phyloP scores from a whole-genome alignment of 2,797 vertebrate species.

The Pterois miles region DNA sequence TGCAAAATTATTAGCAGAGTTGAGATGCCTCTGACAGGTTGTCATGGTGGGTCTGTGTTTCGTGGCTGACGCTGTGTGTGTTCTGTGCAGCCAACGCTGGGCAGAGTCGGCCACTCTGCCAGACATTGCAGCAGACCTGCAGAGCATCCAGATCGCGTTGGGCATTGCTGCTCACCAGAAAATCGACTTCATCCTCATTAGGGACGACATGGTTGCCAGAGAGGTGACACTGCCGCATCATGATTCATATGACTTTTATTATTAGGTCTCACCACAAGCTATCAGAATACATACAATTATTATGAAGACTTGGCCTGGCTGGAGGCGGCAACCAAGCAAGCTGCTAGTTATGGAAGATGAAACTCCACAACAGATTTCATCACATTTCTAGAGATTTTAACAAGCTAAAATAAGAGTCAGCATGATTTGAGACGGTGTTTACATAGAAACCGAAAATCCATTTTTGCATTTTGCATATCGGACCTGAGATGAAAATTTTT shows the following conservation, averaged over 20 bases:
- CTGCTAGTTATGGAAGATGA: constrained; percentile 20
- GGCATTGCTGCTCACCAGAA: constrained; percentile 79
- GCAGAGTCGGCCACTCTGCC: constrained; percentile 82
- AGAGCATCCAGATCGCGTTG: constrained; percentile 85
- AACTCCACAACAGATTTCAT: neutral
- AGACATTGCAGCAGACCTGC: constrained; percentile 89
- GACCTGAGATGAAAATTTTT: neutral
- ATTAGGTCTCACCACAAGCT: constrained; percentile 45
- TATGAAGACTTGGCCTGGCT: constrained; percentile 6
- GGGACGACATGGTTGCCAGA: constrained; percentile 93
- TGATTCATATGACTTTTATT: constrained; percentile 55
- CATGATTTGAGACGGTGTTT: neutral
- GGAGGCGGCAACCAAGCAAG: neutral
- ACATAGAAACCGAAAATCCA: neutral
- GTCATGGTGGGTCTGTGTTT: constrained; percentile 58
- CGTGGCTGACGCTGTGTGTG: constrained; percentile 51
- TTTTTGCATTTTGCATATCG: neutral
- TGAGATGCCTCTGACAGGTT: constrained; percentile 61
- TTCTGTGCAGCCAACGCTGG: constrained; percentile 82
- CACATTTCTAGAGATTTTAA: constrained; percentile 2
- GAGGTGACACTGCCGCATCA: constrained; percentile 83
- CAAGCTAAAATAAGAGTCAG: neutral
- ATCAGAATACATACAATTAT: constrained; percentile 43
- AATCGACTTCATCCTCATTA: constrained; percentile 91
- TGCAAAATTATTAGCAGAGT: constrained; percentile 49